Percentiles rank a stretch among this genome's conserved stretches.
Conservation (phyloP, 2,113 vertebrate genomes). For the Ancistrus triradiatus region DNA sequence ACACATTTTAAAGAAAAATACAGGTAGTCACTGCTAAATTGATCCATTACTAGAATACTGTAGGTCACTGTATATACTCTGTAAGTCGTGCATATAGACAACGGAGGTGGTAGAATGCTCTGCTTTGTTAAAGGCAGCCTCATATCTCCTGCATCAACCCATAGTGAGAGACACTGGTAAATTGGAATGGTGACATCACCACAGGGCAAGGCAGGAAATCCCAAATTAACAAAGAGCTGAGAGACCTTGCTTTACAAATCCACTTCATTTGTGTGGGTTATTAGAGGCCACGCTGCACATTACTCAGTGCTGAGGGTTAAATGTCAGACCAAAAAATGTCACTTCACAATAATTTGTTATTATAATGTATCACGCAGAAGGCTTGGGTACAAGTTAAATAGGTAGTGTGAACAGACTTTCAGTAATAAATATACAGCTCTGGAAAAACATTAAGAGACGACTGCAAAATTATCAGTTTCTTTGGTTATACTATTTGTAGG, state of each 20-base stretch:
- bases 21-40: too few relatives aligned
- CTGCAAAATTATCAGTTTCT: too few relatives aligned
- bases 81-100: constrained; percentile 9
- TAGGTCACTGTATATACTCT: background rate
- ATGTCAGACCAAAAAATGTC: background rate
- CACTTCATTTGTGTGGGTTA: constrained; percentile 60
- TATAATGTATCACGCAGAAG: too few relatives aligned
- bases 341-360: background rate
- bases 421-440: too few relatives aligned
- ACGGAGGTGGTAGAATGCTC: constrained; percentile 20
- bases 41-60: too few relatives aligned
- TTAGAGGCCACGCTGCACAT: background rate
- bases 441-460: too few relatives aligned
- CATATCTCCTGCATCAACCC: background rate
- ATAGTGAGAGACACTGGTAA: constrained; percentile 1
- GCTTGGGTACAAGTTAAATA: too few relatives aligned
- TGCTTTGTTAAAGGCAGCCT: constrained; percentile 21
- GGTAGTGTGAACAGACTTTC: too few relatives aligned
- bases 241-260: constrained; percentile 20
- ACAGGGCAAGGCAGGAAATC: constrained; percentile 1
- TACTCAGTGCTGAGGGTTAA: background rate
- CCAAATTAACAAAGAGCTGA: background rate
- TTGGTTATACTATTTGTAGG: too few relatives aligned
- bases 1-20: too few relatives aligned
- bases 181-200: constrained; percentile 33